Evolutionary conservation across 2,113 vertebrate genomes (phyloP).

Genomic region (Bagarius yarrelli): DNA sequence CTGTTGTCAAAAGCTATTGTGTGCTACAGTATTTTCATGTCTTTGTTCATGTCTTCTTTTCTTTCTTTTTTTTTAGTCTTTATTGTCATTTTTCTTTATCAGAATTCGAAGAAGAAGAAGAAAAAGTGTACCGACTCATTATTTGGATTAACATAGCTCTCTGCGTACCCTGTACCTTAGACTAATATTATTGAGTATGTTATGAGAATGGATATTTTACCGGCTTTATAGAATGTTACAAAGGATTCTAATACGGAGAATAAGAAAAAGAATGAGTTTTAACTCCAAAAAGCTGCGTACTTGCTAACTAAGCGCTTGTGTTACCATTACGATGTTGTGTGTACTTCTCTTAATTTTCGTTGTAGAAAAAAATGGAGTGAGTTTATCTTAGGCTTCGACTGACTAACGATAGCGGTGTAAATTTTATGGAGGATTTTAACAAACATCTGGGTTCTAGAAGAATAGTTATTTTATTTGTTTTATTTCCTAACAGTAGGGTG

Average conservation of each 20-base stretch:
- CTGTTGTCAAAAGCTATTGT: constrained; percentile 84
- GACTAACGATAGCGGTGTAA: constrained; percentile 98
- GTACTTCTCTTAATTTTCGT: constrained; percentile 99
- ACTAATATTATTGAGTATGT: constrained; percentile 94
- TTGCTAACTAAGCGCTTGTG: constrained; percentile 96
- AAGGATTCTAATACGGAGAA: constrained; percentile 74
- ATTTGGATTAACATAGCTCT: constrained; percentile 85
- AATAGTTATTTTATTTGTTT: constrained; percentile 98
- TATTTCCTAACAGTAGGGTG: constrained; percentile 99
- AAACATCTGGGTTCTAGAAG: constrained; percentile 95
- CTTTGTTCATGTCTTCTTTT: constrained; percentile 79
- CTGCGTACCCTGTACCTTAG: constrained; percentile 89
- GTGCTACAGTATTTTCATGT: constrained; percentile 90
- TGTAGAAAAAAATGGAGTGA: constrained; percentile 98
- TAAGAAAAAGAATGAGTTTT: constrained; percentile 72
- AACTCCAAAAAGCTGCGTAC: constrained; percentile 91
- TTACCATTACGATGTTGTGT: constrained; percentile 96
- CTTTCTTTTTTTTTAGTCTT: constrained; percentile 77
- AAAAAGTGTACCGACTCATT: constrained; percentile 69
- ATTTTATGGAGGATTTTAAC: constrained; percentile 97
- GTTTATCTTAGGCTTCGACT: constrained; percentile 96
- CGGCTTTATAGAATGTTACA: constrained; percentile 96
- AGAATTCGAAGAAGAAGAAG: constrained; percentile 56
- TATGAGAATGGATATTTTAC: constrained; percentile 99
- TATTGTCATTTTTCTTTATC: constrained; percentile 74